Conservation (phyloP, 2,113 vertebrate species). For the Ibidorhyncha struthersii region DNA sequence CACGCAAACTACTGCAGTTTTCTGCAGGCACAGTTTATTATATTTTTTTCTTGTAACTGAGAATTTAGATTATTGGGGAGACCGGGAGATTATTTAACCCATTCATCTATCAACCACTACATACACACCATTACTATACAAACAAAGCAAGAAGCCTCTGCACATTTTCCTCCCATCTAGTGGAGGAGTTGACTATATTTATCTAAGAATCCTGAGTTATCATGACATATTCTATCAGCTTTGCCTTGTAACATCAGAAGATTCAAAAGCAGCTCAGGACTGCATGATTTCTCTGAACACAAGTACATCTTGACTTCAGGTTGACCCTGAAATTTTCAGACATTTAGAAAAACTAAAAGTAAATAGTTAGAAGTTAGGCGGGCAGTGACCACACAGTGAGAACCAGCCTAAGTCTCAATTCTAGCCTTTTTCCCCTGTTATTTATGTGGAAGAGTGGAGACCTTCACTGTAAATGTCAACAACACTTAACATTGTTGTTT, state of each 20-base stretch:
- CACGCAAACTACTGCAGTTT: neutral
- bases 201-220: conserved; percentile 15
- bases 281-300: neutral
- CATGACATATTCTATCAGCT: neutral
- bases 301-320: conserved; percentile 32
- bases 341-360: conserved; percentile 21
- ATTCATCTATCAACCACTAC: neutral
- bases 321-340: conserved; percentile 41
- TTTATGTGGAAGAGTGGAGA: conserved; percentile 6
- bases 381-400: conserved; percentile 57
- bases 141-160: conserved; percentile 20
- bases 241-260: neutral
- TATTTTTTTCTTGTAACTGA: neutral
- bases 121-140: neutral
- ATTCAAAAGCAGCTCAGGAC: neutral
- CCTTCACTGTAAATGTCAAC: conserved; percentile 33
- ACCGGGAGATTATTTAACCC: neutral
- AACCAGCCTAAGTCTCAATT: neutral
- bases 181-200: neutral
- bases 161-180: neutral
- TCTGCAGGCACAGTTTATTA: neutral
- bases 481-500: conserved; percentile 28
- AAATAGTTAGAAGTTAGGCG: conserved; percentile 26
- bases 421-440: conserved; percentile 11
- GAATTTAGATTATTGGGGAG: neutral